These are phyloP conservation scores for Styela clava DNA, from an alignment of 23 tunicate genomes.

Conservation along the genomic window DNA sequence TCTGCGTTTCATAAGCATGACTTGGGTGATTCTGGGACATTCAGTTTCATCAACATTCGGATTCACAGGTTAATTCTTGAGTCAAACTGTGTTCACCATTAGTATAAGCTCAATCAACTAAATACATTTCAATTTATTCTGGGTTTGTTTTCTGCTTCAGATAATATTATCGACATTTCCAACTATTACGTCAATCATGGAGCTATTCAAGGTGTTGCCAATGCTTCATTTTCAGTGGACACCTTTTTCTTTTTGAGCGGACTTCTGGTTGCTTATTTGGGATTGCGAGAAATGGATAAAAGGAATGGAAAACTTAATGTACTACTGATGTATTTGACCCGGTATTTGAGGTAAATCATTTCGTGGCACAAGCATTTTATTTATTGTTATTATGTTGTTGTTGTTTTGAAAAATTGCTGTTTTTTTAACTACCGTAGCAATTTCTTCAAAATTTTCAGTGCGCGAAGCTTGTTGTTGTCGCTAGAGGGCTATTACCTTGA, in stretches of 20 bases:
- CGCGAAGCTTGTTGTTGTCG: too few species aligned
- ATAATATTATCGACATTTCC: not conserved
- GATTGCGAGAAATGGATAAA: conserved; percentile 52
- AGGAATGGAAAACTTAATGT: conserved; percentile 58
- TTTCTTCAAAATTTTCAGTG: too few species aligned
- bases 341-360: conserved; percentile 59
- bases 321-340: conserved; percentile 54
- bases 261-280: conserved; percentile 63
- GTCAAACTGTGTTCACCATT: too few species aligned
- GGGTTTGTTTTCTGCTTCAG: too few species aligned
- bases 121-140: too few species aligned
- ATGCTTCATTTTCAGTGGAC: conserved; percentile 69
- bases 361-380: too few species aligned
- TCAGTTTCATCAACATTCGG: conserved; percentile 26
- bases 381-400: too few species aligned
- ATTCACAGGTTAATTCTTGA: not conserved
- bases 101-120: too few species aligned
- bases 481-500: too few species aligned
- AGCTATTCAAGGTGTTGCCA: conserved; percentile 24
- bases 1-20: conserved; percentile 84
- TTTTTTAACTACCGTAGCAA: too few species aligned
- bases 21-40: conserved; percentile 96
- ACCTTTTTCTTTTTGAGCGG: conserved; percentile 83
- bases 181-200: not conserved
- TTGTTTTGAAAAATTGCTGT: too few species aligned